Conservation (phyloP, 2,113 vertebrate species). For the Anhinga rufa region DNA sequence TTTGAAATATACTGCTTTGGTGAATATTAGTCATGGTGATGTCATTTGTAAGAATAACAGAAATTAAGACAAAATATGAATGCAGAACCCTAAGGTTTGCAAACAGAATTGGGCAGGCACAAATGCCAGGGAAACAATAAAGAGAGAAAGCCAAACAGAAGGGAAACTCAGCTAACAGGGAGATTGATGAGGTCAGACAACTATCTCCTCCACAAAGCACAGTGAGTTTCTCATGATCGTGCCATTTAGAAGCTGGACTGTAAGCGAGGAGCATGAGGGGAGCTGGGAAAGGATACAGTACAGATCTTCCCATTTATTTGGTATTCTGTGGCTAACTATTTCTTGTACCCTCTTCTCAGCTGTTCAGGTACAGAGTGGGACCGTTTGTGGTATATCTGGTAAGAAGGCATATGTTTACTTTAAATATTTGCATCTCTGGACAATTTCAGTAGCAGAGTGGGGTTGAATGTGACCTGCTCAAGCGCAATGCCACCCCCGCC, state of each 20-base stretch:
- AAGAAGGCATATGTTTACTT: conserved; percentile 11
- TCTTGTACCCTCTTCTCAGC: conserved; percentile 41
- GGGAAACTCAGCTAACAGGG: not conserved
- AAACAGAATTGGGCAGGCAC: not conserved
- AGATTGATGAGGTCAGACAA: not conserved
- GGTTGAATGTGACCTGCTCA: not conserved
- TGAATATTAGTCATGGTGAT: not conserved
- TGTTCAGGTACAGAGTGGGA: conserved; percentile 71
- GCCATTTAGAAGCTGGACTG: not conserved
- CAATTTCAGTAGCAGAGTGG: not conserved
- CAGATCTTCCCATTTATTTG: not conserved
- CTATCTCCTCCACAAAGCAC: not conserved
- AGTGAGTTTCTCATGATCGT: not conserved
- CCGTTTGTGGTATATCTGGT: conserved; percentile 81
- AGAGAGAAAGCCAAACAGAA: not conserved
- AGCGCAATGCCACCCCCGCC: not conserved
- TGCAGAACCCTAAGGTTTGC: not conserved
- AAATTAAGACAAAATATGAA: not conserved
- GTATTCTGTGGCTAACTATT: not conserved
- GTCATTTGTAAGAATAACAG: not conserved
- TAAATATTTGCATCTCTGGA: not conserved
- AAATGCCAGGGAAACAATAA: not conserved
- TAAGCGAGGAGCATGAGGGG: not conserved
- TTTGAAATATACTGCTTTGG: not conserved
- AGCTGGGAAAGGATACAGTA: not conserved